Evolutionary conservation across 2,113 vertebrate genomes (phyloP).

Genomic region (Fulica atra): DNA sequence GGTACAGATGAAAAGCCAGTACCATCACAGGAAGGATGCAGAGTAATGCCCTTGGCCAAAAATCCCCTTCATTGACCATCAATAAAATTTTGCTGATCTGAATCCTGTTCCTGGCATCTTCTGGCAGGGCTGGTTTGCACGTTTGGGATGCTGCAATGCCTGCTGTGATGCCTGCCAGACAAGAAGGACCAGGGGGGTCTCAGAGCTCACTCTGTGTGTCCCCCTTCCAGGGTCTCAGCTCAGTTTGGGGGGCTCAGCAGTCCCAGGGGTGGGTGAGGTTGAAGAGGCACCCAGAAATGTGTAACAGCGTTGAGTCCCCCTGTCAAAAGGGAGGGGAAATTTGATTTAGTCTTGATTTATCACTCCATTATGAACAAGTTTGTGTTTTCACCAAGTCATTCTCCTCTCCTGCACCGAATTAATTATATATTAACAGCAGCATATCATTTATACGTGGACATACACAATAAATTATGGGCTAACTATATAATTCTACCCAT

Average conservation of each 20-base stretch:
- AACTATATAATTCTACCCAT: constrained; percentile 76
- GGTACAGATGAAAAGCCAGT: not conserved
- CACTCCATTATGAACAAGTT: constrained; percentile 72
- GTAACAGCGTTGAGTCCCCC: constrained; percentile 4
- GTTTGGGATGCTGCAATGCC: not conserved
- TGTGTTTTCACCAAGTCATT: constrained; percentile 78
- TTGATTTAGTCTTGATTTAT: constrained; percentile 76
- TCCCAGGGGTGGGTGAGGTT: not conserved
- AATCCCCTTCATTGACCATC: not conserved
- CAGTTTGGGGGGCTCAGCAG: accelerated
- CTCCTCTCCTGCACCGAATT: constrained; percentile 70
- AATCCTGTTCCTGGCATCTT: not conserved
- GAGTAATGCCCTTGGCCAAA: not conserved
- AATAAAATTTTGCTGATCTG: not conserved
- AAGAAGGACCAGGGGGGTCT: not conserved
- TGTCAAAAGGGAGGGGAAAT: constrained; percentile 60
- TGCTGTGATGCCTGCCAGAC: accelerated
- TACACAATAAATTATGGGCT: constrained; percentile 76
- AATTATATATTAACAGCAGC: constrained; percentile 72
- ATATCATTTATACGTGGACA: constrained; percentile 77
- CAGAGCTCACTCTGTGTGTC: not conserved
- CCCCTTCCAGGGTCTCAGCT: not conserved
- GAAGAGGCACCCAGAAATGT: constrained; percentile 39
- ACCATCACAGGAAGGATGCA: not conserved
- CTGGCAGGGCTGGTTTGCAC: not conserved